Evolutionary conservation across 2,113 vertebrate species (phyloP).

Genomic region (Lamprotornis superbus): DNA sequence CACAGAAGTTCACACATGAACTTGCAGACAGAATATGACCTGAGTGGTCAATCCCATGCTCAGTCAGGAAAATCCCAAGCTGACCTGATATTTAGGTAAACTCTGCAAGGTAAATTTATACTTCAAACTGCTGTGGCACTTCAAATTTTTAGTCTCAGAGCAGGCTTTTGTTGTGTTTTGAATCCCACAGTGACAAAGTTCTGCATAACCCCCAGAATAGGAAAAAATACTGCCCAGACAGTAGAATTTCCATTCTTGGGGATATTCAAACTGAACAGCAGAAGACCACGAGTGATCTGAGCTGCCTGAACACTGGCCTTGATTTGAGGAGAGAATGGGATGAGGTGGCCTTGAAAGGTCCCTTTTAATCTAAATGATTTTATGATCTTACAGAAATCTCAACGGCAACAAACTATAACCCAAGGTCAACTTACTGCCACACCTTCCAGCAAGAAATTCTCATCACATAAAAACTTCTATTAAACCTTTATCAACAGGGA

Average conservation of each 20-base stretch:
- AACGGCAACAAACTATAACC: background rate
- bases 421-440: background rate
- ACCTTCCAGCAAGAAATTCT: background rate
- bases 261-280: background rate
- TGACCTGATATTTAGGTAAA: background rate
- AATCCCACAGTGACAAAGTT: background rate
- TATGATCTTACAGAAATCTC: background rate
- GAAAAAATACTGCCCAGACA: background rate
- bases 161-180: background rate
- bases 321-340: background rate
- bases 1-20: background rate
- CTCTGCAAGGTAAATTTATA: background rate
- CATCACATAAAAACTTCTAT: background rate
- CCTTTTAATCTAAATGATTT: constrained; percentile 40
- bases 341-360: background rate
- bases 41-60: background rate
- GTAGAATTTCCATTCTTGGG: background rate
- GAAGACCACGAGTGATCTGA: fast-evolving
- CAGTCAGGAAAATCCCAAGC: background rate
- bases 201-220: background rate
- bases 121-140: background rate
- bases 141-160: background rate
- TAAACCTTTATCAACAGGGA: background rate
- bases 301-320: background rate
- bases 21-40: background rate